phyloP scores from a whole-genome alignment of 1,140 invertebrate species.

The Macrobrachium nipponense region DNA sequence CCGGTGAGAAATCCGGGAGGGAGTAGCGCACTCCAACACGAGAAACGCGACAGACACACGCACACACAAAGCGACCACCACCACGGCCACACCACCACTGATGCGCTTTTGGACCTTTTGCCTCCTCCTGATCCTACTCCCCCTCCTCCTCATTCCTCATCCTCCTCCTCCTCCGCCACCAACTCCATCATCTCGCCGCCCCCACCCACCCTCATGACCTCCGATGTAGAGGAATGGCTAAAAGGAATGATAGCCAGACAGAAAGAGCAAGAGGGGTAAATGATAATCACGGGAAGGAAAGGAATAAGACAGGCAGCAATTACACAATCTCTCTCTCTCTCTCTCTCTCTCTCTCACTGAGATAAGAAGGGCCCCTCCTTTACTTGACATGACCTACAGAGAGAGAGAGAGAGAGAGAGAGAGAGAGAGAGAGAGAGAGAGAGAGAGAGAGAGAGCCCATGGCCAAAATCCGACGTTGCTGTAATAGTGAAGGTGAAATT shows the following conservation, averaged over 20 bases:
- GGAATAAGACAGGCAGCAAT: conserved; percentile 11
- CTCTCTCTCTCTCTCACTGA: conserved; percentile 2
- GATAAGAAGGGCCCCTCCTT: not conserved
- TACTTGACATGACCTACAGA: not conserved
- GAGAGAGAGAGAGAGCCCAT: conserved; percentile 1
- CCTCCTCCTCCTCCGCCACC: conserved; percentile 24
- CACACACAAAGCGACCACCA: conserved; percentile 41
- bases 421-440: conserved; percentile 15
- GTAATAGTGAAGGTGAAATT: no score
- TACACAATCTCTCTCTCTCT: not conserved
- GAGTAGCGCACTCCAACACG: conserved; percentile 36
- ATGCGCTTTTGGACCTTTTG: not conserved
- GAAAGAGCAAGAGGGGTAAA: not conserved
- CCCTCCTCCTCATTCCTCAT: conserved; percentile 2
- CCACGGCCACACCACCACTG: conserved; percentile 52
- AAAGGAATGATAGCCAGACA: not conserved
- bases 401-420: conserved; percentile 12
- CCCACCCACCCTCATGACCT: conserved; percentile 3
- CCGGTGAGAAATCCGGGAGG: conserved; percentile 22
- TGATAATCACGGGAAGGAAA: not conserved
- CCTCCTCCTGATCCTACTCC: conserved; percentile 1
- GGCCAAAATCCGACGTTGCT: not conserved
- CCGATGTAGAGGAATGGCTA: no score
- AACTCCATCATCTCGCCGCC: not conserved
- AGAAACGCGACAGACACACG: conserved; percentile 6